Base-by-base conservation (phyloP, 2,888 invertebrate species). In the Rosalia funebris region DNA sequence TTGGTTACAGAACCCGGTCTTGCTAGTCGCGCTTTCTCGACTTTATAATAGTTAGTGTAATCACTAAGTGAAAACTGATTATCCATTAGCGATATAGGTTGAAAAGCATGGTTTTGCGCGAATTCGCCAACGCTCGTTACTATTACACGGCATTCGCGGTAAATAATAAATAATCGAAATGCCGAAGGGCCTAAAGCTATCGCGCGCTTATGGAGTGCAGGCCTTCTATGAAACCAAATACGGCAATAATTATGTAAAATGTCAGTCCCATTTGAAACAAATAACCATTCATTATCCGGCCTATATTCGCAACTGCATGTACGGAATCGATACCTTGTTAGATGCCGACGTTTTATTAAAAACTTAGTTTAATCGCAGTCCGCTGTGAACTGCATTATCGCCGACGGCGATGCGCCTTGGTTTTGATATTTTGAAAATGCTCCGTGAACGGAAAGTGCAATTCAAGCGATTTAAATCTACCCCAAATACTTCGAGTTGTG, bases 181-280 rank as follows among this genome's bases (percentile, higher is more conserved):
- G 16, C 39, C 39, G 16, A 25, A 46, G 25, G 45, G 15, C 10
- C 12, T 44, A 25, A 45, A 10, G 12, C 15, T 25, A 45, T 12
- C 12, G 12, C 25, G 12, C 15, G 32, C 32, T 46, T 46, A 32
- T 32, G 10, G n/a, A 32, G n/a, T 7, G 4, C 31, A 46, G 25
- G 45, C 45, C 45, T 25, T 11, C 25, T 11, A 12, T 45, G 10
- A 31, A 46, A 15, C 45, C 45, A 32, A 46, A 46, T 46, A 46
- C 31, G 32, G 45, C n/a, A 31, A 31, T 46, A 46, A 32, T 46
- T 46, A 46, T 46, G 45, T 32, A 46, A 32, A 46, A 46, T 46
- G 45, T 32, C 32, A 46, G 31, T 4, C 15, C 14, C 3, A 32
- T 45, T 45, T 45, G 31, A 25, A 31, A 31, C 31, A 46, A 46